Evolutionary conservation across 1,140 invertebrate species (phyloP), one percentile per base, ranked within the genome.

Genomic region (Bicyclus anynana): DNA sequence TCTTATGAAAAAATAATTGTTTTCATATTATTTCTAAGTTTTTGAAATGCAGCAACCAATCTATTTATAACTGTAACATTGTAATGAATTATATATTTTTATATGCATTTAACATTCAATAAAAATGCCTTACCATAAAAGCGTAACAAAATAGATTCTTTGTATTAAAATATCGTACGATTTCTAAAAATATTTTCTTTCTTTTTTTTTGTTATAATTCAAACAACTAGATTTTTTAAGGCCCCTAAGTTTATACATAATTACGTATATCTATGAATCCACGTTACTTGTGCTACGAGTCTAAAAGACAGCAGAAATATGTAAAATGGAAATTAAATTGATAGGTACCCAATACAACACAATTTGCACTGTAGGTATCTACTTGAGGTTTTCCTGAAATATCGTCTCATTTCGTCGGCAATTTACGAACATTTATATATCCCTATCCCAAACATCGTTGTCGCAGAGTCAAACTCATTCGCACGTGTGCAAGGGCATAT

Each of bases 71-170:
- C 37, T 38, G 7, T 44, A 44, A 18, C 13, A 33, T 33, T 20
- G 2, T 2, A 26, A 26, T n/a, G 26, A 49, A 26, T 23, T 40
- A 40, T 42, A 65, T 26, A 56, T 47, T 44, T 60, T 59, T 55
- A 53, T 67, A 64, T 62, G 58, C 14, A 26, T 47, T 47, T 61
- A 75, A 80, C 60, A 74, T 80, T 72, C 61, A 67, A 69, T 74
- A 71, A 74, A 77, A 77, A 77, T 70, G 68, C 53, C 63, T 67
- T 70, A 77, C 66, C 75, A 51, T 72, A 81, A 81, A 81, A 76
- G 69, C 77, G 76, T 85, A 83, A 84, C 80, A 87, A 87, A 85
- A 87, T 84, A 87, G 74, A 80, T 82, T 72, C 63, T 74, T 79
- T 78, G 69, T 75, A 75, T 77, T 77, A 76, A 77, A 77, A 78